Base-by-base conservation (phyloP, 1,140 invertebrate genomes). In the Galendromus occidentalis region DNA sequence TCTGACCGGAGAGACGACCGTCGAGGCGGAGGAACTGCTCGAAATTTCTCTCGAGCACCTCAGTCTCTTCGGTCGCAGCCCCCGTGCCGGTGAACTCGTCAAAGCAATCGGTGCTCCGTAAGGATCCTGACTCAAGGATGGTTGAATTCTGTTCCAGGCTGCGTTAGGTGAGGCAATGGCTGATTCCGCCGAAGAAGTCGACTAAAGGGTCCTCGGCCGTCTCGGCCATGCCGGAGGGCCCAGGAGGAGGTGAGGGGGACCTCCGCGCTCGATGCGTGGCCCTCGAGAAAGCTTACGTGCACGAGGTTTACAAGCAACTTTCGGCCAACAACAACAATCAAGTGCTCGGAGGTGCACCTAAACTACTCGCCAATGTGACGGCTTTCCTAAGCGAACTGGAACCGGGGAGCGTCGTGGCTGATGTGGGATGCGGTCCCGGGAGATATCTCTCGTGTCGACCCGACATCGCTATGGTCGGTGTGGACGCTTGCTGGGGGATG, bases 361-460 rank as follows among this genome's bases (percentile, higher is more conserved):
- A 59, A 25, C 51, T 59, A 2, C 51, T 59, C 14, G 51, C 51
- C 14, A 59, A 59, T 59, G 87, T 93, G 64, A 83, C 84, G 71
- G 82, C 88, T 71, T 93, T 95, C 76, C 81, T 96, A 59, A 77
- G 84, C 47, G 86, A 86, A 64, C 80, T 94, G 25, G 87, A 92
- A 72, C 87, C 88, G 1, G 90, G 89, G 51, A 87, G 88, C 65
- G 79, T 94, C 41, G 86, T 95, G 65, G 92, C 90, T 73, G 90
- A 95, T 77, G 85, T 93, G 68, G 91, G 89, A 67, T 95, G 91
- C 77, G 91, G 91, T 67, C 91, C 87, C 76, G 91, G 91, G 25
- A 90, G 92, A 73, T 93, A 94, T 76, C 78, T 94, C 69, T 85
- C 83, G 73, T 81, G 91, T 70, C 93, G 92, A 75, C 84, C 85